A percentile compares a stretch with the other conserved stretches of the same genome.
Conservation (phyloP, 23 tunicate genomes). For the Trididemnum miniatum region DNA sequence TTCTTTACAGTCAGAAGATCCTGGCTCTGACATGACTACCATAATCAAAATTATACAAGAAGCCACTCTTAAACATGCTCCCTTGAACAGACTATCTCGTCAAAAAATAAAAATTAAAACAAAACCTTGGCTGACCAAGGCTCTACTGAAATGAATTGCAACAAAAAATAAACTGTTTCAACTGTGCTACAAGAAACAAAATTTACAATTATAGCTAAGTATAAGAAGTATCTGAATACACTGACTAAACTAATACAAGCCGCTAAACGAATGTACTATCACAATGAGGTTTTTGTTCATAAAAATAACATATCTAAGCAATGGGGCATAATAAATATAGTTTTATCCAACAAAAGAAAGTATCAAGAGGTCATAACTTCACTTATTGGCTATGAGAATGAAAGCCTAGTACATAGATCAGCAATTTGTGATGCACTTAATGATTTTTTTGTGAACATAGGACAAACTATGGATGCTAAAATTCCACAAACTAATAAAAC, state of each 20-base stretch:
- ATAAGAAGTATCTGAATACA: not conserved
- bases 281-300: not conserved
- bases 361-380: no score
- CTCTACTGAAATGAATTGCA: not conserved
- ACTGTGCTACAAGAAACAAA: not conserved
- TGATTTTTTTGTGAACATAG: no score
- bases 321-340: not conserved
- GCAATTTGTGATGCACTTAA: no score
- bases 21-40: no score
- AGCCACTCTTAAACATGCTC: not conserved
- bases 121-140: not conserved
- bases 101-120: not conserved
- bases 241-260: not conserved
- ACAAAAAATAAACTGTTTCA: not conserved
- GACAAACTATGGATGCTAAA: no score
- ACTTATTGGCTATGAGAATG: no score
- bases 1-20: no score
- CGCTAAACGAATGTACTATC: not conserved
- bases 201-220: not conserved
- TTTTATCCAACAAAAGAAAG: no score
- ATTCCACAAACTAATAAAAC: no score
- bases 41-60: no score
- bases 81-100: not conserved
- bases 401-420: no score
- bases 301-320: not conserved